Evolutionary conservation across 2,888 invertebrate species (phyloP).

Genomic region (Gortyna flavago): DNA sequence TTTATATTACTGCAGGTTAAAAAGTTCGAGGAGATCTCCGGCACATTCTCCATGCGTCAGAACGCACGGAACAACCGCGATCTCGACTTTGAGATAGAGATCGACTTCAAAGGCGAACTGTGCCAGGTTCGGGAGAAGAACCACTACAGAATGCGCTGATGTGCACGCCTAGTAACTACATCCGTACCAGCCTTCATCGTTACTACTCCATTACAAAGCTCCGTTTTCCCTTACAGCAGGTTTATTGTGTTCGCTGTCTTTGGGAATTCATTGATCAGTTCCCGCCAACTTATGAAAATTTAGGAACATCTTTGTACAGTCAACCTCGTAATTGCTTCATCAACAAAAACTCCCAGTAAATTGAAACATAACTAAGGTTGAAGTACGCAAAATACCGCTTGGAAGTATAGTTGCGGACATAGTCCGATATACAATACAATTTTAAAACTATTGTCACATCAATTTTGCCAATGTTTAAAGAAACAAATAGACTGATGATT

Average conservation of each 20-base stretch:
- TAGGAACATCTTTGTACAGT: not conserved
- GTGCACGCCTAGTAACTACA: conserved; percentile 14
- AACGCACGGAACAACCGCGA: conserved; percentile 99
- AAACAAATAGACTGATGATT: not conserved
- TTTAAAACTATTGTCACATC: not conserved
- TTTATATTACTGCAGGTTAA: conserved; percentile 90
- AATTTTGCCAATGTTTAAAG: not conserved
- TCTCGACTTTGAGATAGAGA: conserved; percentile 97
- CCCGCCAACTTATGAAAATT: not conserved
- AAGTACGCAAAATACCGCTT: not conserved
- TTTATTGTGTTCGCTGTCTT: conserved; percentile 4
- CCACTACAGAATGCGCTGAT: conserved; percentile 97
- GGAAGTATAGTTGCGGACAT: not conserved
- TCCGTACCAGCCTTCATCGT: conserved; percentile 55
- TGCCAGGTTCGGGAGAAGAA: conserved; percentile 96
- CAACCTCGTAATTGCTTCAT: not conserved
- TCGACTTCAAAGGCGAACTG: conserved; percentile 97
- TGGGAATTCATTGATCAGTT: conserved; percentile 1
- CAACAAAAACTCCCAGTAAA: not conserved
- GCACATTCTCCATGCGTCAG: conserved; percentile 97
- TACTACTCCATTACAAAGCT: conserved; percentile 24
- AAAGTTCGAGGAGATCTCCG: conserved; percentile 97
- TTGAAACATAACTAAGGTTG: not conserved
- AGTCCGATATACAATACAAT: not conserved
- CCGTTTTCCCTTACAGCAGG: not conserved